Percentiles rank a stretch among this genome's conserved stretches.
Evolutionary conservation across 2,888 invertebrate genomes (phyloP).

Genomic region (Drosophila rellima): DNA sequence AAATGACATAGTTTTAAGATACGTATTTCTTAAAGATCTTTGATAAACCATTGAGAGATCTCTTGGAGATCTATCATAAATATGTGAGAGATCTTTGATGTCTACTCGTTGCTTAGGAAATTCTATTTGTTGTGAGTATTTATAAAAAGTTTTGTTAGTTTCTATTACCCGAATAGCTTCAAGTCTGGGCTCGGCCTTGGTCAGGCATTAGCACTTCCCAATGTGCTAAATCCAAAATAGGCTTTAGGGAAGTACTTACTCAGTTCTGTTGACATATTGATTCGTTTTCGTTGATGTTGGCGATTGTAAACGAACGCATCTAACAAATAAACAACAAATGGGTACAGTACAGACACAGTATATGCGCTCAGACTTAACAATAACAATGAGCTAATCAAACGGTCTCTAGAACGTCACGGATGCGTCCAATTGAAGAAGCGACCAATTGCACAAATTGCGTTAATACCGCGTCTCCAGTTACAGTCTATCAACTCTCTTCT

Average conservation of each 20-base stretch:
- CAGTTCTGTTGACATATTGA: constrained; percentile 27
- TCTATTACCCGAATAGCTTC: neutral
- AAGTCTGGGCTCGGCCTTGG: constrained; percentile 30
- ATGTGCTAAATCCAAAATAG: constrained; percentile 37
- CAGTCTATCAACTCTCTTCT: neutral
- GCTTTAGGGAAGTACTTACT: constrained; percentile 56
- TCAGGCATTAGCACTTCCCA: constrained; percentile 52
- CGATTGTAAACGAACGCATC: constrained; percentile 43
- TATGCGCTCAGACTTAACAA: constrained; percentile 20
- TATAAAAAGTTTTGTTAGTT: constrained; percentile 11
- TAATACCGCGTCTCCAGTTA: neutral
- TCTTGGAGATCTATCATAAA: neutral
- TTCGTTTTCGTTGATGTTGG: constrained; percentile 2
- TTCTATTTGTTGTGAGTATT: neutral
- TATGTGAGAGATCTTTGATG: neutral
- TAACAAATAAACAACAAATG: constrained; percentile 24
- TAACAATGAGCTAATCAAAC: constrained; percentile 33
- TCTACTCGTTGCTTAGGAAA: neutral
- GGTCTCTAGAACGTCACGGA: constrained; percentile 43
- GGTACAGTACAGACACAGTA: constrained; percentile 14
- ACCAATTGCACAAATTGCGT: constrained; percentile 48
- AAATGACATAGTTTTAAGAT: no score
- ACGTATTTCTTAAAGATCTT: no score
- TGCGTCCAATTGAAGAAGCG: constrained; percentile 45
- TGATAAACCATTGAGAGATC: no score